Evolutionary conservation across 2,888 invertebrate genomes (phyloP).

Genomic region (Dryadula phaetusa): DNA sequence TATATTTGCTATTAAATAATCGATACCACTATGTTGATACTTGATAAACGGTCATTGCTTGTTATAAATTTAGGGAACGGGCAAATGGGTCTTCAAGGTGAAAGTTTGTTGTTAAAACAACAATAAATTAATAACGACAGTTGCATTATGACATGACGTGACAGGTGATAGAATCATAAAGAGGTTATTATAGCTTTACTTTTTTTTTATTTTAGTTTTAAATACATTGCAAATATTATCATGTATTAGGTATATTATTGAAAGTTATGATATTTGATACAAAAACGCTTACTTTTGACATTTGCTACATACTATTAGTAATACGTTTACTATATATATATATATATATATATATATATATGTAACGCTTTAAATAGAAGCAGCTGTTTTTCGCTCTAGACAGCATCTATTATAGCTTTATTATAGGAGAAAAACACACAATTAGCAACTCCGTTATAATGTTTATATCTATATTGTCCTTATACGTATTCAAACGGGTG

Average conservation of each 20-base stretch:
- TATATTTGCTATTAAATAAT: conserved; percentile 83
- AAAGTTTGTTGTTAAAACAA: not conserved
- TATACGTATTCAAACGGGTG: conserved; percentile 20
- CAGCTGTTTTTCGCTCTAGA: conserved; percentile 9
- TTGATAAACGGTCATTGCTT: conserved; percentile 79
- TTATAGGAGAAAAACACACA: conserved; percentile 31
- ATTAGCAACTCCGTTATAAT: conserved; percentile 34
- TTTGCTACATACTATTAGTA: no score
- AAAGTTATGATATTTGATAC: not conserved
- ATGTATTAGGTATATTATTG: not conserved
- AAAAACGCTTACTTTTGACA: not conserved
- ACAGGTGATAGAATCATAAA: not conserved
- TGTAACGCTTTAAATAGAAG: conserved; percentile 17
- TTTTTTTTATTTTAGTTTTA: no score
- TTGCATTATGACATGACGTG: not conserved
- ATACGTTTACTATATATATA: no score
- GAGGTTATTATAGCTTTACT: not conserved
- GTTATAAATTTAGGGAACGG: conserved; percentile 47
- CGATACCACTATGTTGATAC: conserved; percentile 62
- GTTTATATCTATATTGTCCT: conserved; percentile 36
- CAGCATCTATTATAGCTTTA: conserved; percentile 37
- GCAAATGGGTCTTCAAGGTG: not conserved
- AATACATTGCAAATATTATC: not conserved
- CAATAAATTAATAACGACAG: not conserved
- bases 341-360: no score